These are phyloP conservation scores for Plutomurus gul DNA, from an alignment of 1,140 invertebrate species.

Conservation along the genomic window DNA sequence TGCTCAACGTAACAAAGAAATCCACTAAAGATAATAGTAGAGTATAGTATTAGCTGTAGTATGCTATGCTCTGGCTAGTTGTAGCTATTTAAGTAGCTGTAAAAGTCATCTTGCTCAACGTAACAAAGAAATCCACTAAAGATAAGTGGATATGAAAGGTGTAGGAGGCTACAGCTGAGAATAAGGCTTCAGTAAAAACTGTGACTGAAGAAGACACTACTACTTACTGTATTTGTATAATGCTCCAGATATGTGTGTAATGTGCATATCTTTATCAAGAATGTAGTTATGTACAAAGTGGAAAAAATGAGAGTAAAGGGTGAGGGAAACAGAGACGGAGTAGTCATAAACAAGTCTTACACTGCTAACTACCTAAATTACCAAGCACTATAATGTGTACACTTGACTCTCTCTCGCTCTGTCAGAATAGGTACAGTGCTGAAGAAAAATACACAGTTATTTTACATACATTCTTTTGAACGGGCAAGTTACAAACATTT, in stretches of 20 bases:
- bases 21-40: slow-evolving; percentile 25
- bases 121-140: slow-evolving; percentile 28
- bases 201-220: no score
- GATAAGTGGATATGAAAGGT: slow-evolving; percentile 24
- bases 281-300: no score
- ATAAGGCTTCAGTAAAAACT: no score
- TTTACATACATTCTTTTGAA: background rate
- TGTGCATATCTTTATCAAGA: no score
- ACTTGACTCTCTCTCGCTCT: background rate
- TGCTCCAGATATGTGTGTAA: no score
- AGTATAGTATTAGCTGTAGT: background rate
- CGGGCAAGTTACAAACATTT: slow-evolving; percentile 21
- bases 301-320: slow-evolving; percentile 11
- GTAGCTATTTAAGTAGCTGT: slow-evolving; percentile 12
- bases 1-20: slow-evolving; percentile 24
- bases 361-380: background rate
- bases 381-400: background rate
- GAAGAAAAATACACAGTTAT: background rate
- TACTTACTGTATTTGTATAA: no score
- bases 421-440: background rate
- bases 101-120: slow-evolving; percentile 20
- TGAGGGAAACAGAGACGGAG: background rate
- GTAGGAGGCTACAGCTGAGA: background rate
- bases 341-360: slow-evolving; percentile 8
- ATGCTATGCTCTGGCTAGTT: background rate